Evolutionary conservation across 2,113 vertebrate genomes (phyloP), one percentile per base, ranked within the genome.

Genomic region (Platichthys stellatus): DNA sequence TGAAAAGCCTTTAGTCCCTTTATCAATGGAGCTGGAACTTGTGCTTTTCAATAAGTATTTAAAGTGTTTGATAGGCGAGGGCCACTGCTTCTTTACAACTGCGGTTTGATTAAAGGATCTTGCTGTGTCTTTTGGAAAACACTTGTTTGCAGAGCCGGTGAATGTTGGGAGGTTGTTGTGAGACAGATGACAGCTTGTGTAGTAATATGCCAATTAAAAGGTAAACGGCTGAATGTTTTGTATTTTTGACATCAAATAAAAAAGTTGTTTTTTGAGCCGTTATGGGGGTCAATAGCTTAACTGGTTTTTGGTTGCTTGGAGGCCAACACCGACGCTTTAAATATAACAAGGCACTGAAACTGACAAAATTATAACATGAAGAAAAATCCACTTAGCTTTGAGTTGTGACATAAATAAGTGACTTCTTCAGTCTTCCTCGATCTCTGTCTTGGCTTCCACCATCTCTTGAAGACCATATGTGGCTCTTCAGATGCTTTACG

Each of bases 101-200:
- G 80, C 73, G 64, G 58, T 91, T 86, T 90, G 87, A 90, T 90
- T 88, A 89, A 90, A 87, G 78, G 73, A 78, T 79, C 87, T 79
- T 10, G 75, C 84, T 82, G 73, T 65, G 81, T 78, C 79, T 82
- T 70, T 84, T 85, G 76, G 85, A 69, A 89, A 90, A 88, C 87
- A 87, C 80, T 92, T 90, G 87, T 90, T 93, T 87, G 82, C 58
- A 3, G 15, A 73, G 56, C 57, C 54, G 26, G 58, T 80, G 18
- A 79, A 77, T 81, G 79, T 76, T 77, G 69, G 76, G 40, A 80
- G 78, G 86, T 65, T 63, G 72, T 49, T 72, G 65, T 24, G 43
- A 49, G 63, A 60, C 24, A 63, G 74, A 79, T 75, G 85, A 83
- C 23, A 85, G 43, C 54, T 74, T 62, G 69, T 78, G 51, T 28